phyloP scores from a whole-genome alignment of 2,888 invertebrate species.

The Drosophila macrospina region DNA sequence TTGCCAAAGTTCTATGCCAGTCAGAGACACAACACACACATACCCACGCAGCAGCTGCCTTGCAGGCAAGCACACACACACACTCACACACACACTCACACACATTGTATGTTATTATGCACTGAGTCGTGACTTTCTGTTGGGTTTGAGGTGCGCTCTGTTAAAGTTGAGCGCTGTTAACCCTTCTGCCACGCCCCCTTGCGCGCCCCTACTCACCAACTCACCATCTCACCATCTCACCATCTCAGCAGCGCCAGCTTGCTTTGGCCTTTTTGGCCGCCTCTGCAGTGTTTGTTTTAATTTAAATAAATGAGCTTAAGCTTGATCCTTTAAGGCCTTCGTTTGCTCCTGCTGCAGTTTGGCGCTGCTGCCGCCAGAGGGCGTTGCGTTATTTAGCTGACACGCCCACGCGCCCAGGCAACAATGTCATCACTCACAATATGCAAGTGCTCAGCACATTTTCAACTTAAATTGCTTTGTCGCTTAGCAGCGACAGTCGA shows the following conservation, averaged over 20 bases:
- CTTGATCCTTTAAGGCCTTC: slow-evolving; percentile 78
- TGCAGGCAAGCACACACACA: slow-evolving; percentile 35
- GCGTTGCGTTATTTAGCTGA: slow-evolving; percentile 57
- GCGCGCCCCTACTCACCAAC: no score
- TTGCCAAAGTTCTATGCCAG: slow-evolving; percentile 75
- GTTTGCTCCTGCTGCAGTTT: slow-evolving; percentile 36
- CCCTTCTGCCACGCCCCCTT: slow-evolving; percentile 6
- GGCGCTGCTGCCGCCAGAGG: slow-evolving; percentile 19
- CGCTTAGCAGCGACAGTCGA: slow-evolving; percentile 49
- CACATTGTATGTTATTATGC: slow-evolving; percentile 46
- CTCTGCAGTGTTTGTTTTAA: slow-evolving; percentile 82
- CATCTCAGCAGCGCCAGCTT: neutral
- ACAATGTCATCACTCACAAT: slow-evolving; percentile 45
- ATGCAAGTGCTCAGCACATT: slow-evolving; percentile 79
- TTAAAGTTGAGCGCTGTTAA: slow-evolving; percentile 11
- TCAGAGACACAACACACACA: slow-evolving; percentile 37
- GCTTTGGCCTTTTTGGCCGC: slow-evolving; percentile 52
- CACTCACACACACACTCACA: slow-evolving; percentile 1
- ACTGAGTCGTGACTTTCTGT: slow-evolving; percentile 39
- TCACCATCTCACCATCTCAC: neutral
- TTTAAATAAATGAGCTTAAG: slow-evolving; percentile 84
- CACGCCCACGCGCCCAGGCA: slow-evolving; percentile 28
- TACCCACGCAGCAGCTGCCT: slow-evolving; percentile 36
- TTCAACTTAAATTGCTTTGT: slow-evolving; percentile 81
- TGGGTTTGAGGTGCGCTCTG: slow-evolving; percentile 16